Evolutionary conservation across 2,113 vertebrate genomes (phyloP).

Genomic region (Piaya cayana): DNA sequence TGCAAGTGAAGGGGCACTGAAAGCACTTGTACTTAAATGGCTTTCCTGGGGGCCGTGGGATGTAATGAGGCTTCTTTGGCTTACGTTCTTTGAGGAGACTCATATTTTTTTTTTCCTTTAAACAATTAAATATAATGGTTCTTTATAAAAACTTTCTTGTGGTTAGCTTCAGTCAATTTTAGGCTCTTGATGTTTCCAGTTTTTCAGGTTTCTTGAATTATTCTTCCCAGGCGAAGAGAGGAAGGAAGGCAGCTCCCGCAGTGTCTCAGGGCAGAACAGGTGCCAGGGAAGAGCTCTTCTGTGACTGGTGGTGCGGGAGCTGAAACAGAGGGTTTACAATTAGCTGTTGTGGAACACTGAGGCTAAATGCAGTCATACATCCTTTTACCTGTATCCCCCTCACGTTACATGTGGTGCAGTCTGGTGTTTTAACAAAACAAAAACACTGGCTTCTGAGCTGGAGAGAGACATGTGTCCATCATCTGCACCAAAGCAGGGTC

Average conservation of each 20-base stretch:
- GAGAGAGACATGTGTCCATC: neutral
- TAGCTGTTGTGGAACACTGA: neutral
- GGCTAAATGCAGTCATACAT: neutral
- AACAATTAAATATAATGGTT: conserved; percentile 6
- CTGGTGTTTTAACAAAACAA: neutral
- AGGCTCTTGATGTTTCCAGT: conserved; percentile 30
- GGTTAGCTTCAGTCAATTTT: neutral
- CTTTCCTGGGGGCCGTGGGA: conserved; percentile 94
- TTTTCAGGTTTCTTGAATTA: conserved; percentile 51
- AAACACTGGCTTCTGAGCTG: neutral
- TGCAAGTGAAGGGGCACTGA: conserved; percentile 98
- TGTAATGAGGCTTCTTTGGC: conserved; percentile 97
- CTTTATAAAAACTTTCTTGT: conserved; percentile 8
- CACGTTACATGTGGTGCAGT: rapidly evolving
- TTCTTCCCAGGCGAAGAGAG: conserved; percentile 5
- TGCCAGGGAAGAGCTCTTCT: neutral
- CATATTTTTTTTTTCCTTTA: conserved; percentile 73
- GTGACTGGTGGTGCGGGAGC: conserved; percentile 18
- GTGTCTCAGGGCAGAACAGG: neutral
- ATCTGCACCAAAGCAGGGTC: neutral
- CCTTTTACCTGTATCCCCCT: neutral
- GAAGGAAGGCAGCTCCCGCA: neutral
- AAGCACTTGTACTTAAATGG: conserved; percentile 99
- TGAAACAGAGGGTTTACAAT: conserved; percentile 59
- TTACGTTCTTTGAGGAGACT: conserved; percentile 89